These are phyloP conservation scores for Dasyprocta punctata DNA, from an alignment of 2,113 vertebrate genomes.

Conservation along the genomic window DNA sequence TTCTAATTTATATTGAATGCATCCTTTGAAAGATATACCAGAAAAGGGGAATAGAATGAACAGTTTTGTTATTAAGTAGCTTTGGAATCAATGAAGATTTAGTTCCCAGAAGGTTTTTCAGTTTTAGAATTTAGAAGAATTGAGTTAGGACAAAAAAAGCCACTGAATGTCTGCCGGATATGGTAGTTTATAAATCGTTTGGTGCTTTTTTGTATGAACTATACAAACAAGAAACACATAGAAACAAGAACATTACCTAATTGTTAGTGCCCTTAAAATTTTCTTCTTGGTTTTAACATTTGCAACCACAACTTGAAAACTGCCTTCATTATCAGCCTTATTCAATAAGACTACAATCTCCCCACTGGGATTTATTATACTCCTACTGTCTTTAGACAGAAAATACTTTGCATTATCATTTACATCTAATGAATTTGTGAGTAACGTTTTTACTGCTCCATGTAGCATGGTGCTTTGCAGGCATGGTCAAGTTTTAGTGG, in stretches of 20 bases:
- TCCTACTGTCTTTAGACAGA: background rate
- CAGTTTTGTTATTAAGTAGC: background rate
- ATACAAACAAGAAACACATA: too few relatives aligned
- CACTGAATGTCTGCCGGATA: background rate
- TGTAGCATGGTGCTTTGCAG: constrained; percentile 17
- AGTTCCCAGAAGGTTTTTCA: background rate
- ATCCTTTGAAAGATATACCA: background rate
- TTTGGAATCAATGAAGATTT: background rate
- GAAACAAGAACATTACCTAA: background rate
- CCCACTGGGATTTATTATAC: constrained; percentile 51
- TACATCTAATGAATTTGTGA: constrained; percentile 51
- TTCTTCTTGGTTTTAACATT: background rate
- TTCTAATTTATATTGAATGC: background rate
- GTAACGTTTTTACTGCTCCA: background rate
- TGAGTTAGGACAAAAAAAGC: background rate
- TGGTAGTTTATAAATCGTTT: background rate
- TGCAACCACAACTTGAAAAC: background rate
- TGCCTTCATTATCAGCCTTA: background rate
- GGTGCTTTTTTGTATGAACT: background rate
- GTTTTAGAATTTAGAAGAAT: background rate
- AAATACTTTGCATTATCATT: constrained; percentile 7
- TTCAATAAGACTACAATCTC: background rate
- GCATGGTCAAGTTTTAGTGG: background rate
- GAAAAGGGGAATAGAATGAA: background rate
- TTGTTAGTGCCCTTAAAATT: background rate